Conservation (phyloP, 2,797 vertebrate species). For the Mormyrus hasselquistii region DNA sequence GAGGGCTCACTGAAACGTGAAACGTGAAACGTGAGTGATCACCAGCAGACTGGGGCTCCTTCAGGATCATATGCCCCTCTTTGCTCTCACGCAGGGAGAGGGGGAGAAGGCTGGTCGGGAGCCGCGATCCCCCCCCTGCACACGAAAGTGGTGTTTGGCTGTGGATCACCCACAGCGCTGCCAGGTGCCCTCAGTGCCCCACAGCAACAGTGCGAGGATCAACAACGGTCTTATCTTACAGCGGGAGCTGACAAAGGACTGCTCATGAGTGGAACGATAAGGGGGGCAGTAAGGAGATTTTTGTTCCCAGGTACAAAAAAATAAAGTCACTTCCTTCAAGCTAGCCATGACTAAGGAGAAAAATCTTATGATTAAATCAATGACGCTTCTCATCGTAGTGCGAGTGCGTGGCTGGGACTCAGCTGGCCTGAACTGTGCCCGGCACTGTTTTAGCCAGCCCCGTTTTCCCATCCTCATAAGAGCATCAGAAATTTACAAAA, state of each 20-base stretch:
- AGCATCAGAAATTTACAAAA: background rate
- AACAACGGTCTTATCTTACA: background rate
- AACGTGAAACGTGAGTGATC: background rate
- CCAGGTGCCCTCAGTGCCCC: conserved; percentile 17
- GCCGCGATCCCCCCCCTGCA: background rate
- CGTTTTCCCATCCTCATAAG: background rate
- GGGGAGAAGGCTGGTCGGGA: background rate
- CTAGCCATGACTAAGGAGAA: background rate
- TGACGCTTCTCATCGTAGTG: background rate
- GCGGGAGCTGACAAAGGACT: background rate
- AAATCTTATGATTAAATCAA: background rate
- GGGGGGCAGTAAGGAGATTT: background rate
- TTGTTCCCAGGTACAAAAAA: background rate
- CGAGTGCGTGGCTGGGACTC: background rate
- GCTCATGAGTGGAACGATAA: background rate
- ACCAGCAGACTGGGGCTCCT: background rate
- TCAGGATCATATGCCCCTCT: background rate
- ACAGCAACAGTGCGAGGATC: conserved; percentile 1
- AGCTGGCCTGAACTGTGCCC: background rate
- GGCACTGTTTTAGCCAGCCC: background rate
- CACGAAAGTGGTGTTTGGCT: background rate
- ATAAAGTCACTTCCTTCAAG: conserved; percentile 4
- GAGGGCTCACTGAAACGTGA: background rate
- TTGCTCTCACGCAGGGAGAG: background rate
- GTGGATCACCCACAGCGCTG: background rate